Evolutionary conservation across 2,888 invertebrate genomes (phyloP).

Genomic region (Scotopteryx bipunctaria): DNA sequence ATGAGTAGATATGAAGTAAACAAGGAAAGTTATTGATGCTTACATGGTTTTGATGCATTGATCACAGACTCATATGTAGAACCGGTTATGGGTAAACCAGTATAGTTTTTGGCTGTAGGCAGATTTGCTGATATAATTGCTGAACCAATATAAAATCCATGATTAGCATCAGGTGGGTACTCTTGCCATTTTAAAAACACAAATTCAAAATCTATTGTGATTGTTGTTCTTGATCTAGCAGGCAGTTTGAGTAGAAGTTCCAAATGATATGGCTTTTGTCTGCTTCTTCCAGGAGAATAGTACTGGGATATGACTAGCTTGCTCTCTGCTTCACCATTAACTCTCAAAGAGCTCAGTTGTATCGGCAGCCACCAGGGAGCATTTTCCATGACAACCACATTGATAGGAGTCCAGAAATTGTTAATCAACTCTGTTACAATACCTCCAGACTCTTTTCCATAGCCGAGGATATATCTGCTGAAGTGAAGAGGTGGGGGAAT

Average conservation of each 20-base stretch:
- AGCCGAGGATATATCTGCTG: slow-evolving; percentile 92
- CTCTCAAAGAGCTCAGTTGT: slow-evolving; percentile 93
- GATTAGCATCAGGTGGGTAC: slow-evolving; percentile 99
- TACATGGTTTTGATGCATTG: slow-evolving; percentile 84
- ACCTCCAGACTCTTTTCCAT: slow-evolving; percentile 95
- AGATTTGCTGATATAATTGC: slow-evolving; percentile 91
- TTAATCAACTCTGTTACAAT: slow-evolving; percentile 94
- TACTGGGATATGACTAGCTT: slow-evolving; percentile 82
- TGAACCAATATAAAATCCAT: slow-evolving; percentile 97
- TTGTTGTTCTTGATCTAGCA: slow-evolving; percentile 89
- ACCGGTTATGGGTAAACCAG: slow-evolving; percentile 88
- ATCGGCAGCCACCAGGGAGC: slow-evolving; percentile 95
- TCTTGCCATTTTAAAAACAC: slow-evolving; percentile 99
- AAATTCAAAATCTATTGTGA: slow-evolving; percentile 96
- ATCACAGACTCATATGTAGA: slow-evolving; percentile 86
- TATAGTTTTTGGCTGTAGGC: slow-evolving; percentile 91
- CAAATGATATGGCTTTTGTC: slow-evolving; percentile 92
- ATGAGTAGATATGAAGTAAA: slow-evolving; percentile 1
- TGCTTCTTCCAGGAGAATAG: slow-evolving; percentile 90
- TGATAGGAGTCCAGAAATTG: slow-evolving; percentile 88
- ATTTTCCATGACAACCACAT: slow-evolving; percentile 93
- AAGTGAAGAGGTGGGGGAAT: slow-evolving; percentile 88
- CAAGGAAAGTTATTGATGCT: slow-evolving; percentile 52
- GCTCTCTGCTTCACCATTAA: slow-evolving; percentile 84
- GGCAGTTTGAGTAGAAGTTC: slow-evolving; percentile 93